phyloP scores from a whole-genome alignment of 92 coral and sea anemone genomes.

The Epizoanthus fatuus region DNA sequence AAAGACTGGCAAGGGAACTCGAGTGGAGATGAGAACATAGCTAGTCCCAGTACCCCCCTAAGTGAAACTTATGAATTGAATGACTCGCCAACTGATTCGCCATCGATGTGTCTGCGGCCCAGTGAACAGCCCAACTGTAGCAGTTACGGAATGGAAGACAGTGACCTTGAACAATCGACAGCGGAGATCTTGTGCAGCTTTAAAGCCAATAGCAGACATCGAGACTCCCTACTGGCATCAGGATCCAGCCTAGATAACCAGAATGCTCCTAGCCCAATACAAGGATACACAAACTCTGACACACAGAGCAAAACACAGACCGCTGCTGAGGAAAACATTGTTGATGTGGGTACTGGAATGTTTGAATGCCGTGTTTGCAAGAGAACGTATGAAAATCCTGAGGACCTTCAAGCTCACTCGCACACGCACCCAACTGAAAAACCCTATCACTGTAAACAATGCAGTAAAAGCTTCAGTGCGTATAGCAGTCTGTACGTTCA shows the following conservation, averaged over 20 bases:
- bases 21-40: slow-evolving; percentile 70
- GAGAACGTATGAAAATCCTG: slow-evolving; percentile 7
- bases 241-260: not conserved
- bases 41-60: slow-evolving; percentile 50
- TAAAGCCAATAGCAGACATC: slow-evolving; percentile 53
- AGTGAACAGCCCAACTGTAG: not conserved
- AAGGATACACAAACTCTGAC: not conserved
- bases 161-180: slow-evolving; percentile 73
- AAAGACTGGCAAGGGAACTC: slow-evolving; percentile 73
- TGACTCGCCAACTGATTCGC: slow-evolving; percentile 24
- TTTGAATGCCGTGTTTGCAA: slow-evolving; percentile 8
- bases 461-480: slow-evolving; percentile 70
- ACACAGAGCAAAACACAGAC: not conserved
- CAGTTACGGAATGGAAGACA: slow-evolving; percentile 28
- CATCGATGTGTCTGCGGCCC: not conserved
- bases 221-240: slow-evolving; percentile 14
- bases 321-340: not conserved
- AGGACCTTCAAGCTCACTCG: slow-evolving; percentile 33
- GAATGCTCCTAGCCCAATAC: not conserved
- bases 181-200: slow-evolving; percentile 91
- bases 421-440: slow-evolving; percentile 52
- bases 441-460: slow-evolving; percentile 68
- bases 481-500: slow-evolving; percentile 81
- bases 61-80: slow-evolving; percentile 45
- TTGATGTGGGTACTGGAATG: not conserved